phyloP scores from a whole-genome alignment of 2,888 invertebrate species.

The Diaprepes abbreviatus region DNA sequence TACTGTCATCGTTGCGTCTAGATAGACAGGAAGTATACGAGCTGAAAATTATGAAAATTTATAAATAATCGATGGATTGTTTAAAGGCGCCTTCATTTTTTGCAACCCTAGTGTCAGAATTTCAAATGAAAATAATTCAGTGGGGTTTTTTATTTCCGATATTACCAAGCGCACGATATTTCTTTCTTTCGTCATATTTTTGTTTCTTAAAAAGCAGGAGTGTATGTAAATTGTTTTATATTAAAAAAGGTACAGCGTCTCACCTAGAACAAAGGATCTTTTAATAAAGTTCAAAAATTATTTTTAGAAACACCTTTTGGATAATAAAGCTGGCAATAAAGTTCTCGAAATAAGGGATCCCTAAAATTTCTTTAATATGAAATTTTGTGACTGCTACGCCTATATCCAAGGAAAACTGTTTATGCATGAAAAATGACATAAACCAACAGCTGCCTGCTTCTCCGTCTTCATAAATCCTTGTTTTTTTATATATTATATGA shows the following conservation, averaged over 20 bases:
- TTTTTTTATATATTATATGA: constrained; percentile 42
- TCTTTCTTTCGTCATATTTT: too few species aligned
- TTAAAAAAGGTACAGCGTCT: background rate
- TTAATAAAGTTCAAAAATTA: background rate
- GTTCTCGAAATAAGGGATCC: background rate
- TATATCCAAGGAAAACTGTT: constrained; percentile 39
- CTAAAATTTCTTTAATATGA: constrained; percentile 23
- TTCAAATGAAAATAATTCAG: too few species aligned
- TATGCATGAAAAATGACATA: constrained; percentile 44
- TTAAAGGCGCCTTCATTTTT: too few species aligned
- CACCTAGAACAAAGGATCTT: background rate
- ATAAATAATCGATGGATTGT: too few species aligned
- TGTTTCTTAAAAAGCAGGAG: too few species aligned
- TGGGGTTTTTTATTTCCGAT: too few species aligned
- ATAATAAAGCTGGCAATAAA: constrained; percentile 4
- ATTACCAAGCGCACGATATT: too few species aligned
- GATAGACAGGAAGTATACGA: too few species aligned
- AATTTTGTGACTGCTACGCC: constrained; percentile 17
- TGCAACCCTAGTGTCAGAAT: too few species aligned
- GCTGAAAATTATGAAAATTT: too few species aligned
- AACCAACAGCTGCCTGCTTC: constrained; percentile 39
- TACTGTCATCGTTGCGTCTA: too few species aligned
- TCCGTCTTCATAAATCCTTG: constrained; percentile 47
- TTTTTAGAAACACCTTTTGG: background rate
- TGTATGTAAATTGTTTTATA: background rate